These are phyloP conservation scores for Huso huso DNA, from an alignment of 2,797 vertebrate genomes.

Conservation along the genomic window DNA sequence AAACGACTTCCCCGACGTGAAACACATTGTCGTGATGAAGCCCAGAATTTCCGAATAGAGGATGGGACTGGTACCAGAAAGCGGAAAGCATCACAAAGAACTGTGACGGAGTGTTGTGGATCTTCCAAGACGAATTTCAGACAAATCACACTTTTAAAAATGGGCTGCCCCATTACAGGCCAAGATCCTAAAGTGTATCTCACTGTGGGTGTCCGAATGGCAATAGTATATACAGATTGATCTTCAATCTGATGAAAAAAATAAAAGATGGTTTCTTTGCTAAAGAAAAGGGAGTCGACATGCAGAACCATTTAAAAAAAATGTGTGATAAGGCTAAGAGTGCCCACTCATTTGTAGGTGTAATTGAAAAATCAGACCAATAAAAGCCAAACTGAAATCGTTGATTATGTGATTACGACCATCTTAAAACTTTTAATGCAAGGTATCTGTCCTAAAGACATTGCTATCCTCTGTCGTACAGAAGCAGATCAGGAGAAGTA, in stretches of 20 bases:
- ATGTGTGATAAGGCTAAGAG: slow-evolving; percentile 11
- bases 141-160: slow-evolving; percentile 13
- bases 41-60: slow-evolving; percentile 36
- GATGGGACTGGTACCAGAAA: slow-evolving; percentile 30
- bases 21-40: slow-evolving; percentile 47
- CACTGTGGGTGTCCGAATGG: slow-evolving; percentile 34
- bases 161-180: slow-evolving; percentile 18
- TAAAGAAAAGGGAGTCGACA: background rate
- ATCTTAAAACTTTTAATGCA: background rate
- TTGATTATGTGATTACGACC: background rate
- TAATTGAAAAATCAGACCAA: background rate
- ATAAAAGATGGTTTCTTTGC: background rate
- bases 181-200: slow-evolving; percentile 30
- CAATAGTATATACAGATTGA: background rate
- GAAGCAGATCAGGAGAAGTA: background rate
- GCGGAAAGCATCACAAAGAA: slow-evolving; percentile 10
- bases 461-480: slow-evolving; percentile 10
- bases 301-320: background rate
- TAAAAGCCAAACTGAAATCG: background rate
- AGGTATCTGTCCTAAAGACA: slow-evolving; percentile 7
- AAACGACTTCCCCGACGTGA: rapidly evolving
- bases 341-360: slow-evolving; percentile 4
- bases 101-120: slow-evolving; percentile 33
- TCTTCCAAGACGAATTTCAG: slow-evolving; percentile 51
- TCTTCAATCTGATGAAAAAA: rapidly evolving